A percentile compares a stretch with the other conserved stretches of the same genome.
phyloP scores from a whole-genome alignment of 2,888 invertebrate species.

The Metopia argyrocephala region DNA sequence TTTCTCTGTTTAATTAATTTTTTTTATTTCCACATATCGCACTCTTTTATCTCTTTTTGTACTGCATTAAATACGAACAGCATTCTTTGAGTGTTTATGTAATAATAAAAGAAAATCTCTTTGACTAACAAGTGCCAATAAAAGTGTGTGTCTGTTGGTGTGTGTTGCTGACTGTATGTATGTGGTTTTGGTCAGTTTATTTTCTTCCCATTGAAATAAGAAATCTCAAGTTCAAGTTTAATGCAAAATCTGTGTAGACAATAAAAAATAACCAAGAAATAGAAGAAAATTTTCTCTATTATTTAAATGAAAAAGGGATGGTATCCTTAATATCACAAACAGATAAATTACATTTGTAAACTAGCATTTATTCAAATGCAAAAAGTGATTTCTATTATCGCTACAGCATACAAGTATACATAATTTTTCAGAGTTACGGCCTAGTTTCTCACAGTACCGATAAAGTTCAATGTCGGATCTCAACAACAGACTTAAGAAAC shows the following conservation, averaged over 20 bases:
- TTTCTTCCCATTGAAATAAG: slow-evolving; percentile 23
- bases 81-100: slow-evolving; percentile 50
- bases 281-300: neutral
- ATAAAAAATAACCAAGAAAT: slow-evolving; percentile 3
- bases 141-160: slow-evolving; percentile 5
- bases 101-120: slow-evolving; percentile 29
- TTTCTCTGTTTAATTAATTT: slow-evolving; percentile 6
- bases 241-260: slow-evolving; percentile 9
- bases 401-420: too few relatives aligned
- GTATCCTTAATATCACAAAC: neutral
- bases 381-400: neutral
- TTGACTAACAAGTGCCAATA: slow-evolving; percentile 55
- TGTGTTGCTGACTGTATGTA: slow-evolving; percentile 3
- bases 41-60: neutral
- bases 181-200: slow-evolving; percentile 1
- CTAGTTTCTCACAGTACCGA: too few relatives aligned
- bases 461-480: too few relatives aligned
- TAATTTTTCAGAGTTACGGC: too few relatives aligned
- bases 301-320: slow-evolving; percentile 16
- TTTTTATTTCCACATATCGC: neutral
- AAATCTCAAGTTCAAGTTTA: slow-evolving; percentile 63
- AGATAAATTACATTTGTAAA: too few relatives aligned
- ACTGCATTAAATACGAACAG: neutral
- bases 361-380: too few relatives aligned
- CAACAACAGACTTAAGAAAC: too few relatives aligned